These are phyloP conservation scores for Patella pellucida DNA, from an alignment of 2,888 invertebrate genomes.

Conservation along the genomic window DNA sequence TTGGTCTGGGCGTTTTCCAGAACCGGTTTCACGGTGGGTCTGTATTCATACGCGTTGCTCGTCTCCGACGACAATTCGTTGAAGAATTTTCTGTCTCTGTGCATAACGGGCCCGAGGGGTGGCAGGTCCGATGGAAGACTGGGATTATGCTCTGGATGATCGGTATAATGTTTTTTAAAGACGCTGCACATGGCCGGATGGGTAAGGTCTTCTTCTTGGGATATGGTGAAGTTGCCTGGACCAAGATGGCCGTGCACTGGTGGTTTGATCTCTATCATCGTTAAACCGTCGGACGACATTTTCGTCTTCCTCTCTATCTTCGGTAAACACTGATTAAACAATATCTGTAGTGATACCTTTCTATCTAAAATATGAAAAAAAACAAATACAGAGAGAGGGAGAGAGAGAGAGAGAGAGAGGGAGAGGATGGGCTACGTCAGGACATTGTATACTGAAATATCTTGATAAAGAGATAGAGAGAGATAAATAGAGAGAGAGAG, in stretches of 20 bases:
- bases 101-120: constrained; percentile 60
- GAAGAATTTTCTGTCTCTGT: constrained; percentile 58
- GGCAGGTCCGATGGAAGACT: constrained; percentile 52
- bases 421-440: too few species aligned
- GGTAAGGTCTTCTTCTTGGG: constrained; percentile 54
- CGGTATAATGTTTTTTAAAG: constrained; percentile 62
- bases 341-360: too few species aligned
- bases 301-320: too few species aligned
- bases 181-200: constrained; percentile 52
- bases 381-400: too few species aligned
- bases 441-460: too few species aligned
- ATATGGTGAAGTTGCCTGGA: constrained; percentile 60
- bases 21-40: constrained; percentile 51
- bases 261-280: not conserved
- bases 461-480: too few species aligned
- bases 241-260: constrained; percentile 36
- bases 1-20: constrained; percentile 47
- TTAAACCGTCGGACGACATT: not conserved
- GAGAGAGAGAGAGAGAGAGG: too few species aligned
- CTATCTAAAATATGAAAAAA: too few species aligned
- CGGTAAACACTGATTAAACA: too few species aligned
- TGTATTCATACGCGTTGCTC: constrained; percentile 49
- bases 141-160: constrained; percentile 45
- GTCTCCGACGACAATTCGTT: constrained; percentile 62
- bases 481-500: too few species aligned